These are phyloP conservation scores for Notamacropus eugenii DNA, from an alignment of 2,797 vertebrate genomes.

Conservation along the genomic window DNA sequence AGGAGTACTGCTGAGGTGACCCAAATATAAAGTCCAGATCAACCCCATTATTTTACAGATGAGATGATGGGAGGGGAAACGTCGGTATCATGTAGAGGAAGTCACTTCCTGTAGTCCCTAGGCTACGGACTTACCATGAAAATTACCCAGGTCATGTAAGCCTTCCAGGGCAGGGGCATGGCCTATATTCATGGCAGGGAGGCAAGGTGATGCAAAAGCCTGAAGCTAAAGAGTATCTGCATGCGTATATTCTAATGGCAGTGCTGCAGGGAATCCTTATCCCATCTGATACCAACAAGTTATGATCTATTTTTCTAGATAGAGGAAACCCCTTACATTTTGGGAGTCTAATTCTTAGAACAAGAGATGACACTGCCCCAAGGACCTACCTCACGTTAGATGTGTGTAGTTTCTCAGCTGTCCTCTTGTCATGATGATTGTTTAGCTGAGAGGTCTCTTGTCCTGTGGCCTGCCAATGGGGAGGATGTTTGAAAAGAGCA, in stretches of 20 bases:
- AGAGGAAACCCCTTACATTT: not conserved
- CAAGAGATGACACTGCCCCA: not conserved
- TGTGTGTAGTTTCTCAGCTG: conserved; percentile 11
- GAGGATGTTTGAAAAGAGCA: conserved; percentile 40
- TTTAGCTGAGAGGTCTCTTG: conserved; percentile 36
- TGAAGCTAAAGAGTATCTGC: no score
- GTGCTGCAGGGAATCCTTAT: not conserved
- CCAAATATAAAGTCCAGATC: not conserved
- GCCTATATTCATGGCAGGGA: not conserved
- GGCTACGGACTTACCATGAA: not conserved
- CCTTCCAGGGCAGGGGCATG: not conserved
- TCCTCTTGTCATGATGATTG: conserved; percentile 59
- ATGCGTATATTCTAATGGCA: not conserved
- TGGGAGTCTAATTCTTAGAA: not conserved
- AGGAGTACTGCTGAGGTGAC: not conserved
- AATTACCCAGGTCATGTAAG: not conserved
- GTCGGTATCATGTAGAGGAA: not conserved
- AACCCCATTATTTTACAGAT: not conserved
- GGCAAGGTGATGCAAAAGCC: not conserved
- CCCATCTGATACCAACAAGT: not conserved
- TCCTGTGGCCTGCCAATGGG: conserved; percentile 54
- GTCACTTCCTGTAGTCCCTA: not conserved
- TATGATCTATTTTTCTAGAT: not conserved
- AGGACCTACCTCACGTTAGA: conserved; percentile 55
- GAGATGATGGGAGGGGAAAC: not conserved